Percentiles rank a stretch among this genome's conserved stretches.
These are phyloP conservation scores for Cuculus canorus DNA, from an alignment of 2,797 vertebrate genomes.

Conservation along the genomic window DNA sequence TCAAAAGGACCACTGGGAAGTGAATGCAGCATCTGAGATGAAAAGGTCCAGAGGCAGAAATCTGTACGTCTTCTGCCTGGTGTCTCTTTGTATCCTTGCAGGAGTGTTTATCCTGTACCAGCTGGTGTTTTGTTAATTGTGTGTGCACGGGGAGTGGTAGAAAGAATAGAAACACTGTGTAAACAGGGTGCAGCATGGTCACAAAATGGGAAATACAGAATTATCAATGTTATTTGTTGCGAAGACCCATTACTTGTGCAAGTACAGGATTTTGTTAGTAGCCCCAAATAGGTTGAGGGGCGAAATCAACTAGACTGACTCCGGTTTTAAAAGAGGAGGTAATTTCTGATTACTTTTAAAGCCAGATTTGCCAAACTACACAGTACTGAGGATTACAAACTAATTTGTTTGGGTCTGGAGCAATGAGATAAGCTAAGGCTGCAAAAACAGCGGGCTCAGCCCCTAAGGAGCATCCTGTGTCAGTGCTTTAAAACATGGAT, in stretches of 20 bases:
- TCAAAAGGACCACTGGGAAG: neutral
- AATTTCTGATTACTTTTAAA: slow-evolving; percentile 27
- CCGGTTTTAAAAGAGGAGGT: neutral
- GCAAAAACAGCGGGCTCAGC: slow-evolving; percentile 8
- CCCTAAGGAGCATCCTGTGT: neutral
- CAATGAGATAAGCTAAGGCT: slow-evolving; percentile 31
- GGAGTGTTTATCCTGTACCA: slow-evolving; percentile 1
- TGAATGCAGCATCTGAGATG: neutral
- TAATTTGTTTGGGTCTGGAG: slow-evolving; percentile 50
- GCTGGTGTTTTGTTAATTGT: slow-evolving; percentile 42
- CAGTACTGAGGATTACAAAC: slow-evolving; percentile 28
- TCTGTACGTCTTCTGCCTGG: neutral
- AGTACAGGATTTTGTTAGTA: neutral
- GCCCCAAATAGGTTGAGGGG: neutral
- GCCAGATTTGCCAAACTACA: neutral
- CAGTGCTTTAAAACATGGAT: neutral
- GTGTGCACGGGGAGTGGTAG: slow-evolving; percentile 1
- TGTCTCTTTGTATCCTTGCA: neutral
- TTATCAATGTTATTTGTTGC: neutral
- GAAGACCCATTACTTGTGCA: neutral
- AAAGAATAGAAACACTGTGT: neutral
- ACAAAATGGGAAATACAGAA: neutral
- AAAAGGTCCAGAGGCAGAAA: neutral
- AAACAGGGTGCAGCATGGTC: neutral
- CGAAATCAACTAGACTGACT: neutral